Evolutionary conservation across 2,113 vertebrate genomes (phyloP).

Genomic region (Phalacrocorax brasilianus): DNA sequence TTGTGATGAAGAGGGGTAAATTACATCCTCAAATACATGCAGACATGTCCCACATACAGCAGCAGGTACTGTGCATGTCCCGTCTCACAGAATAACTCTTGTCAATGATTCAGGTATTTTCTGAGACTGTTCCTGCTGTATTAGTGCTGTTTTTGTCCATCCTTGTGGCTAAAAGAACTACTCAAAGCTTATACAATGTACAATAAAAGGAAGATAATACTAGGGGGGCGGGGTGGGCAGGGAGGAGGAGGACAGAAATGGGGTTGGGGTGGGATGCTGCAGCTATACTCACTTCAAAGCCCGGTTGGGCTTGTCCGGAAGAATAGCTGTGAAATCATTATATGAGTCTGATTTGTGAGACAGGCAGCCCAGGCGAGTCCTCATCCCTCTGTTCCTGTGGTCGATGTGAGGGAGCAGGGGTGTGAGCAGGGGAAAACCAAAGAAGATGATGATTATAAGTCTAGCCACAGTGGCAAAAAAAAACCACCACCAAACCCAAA

Average conservation of each 20-base stretch:
- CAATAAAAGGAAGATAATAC: background rate
- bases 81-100: background rate
- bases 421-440: conserved; percentile 60
- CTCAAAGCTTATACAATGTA: background rate
- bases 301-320: conserved; percentile 88
- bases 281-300: conserved; percentile 89
- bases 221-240: background rate
- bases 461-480: background rate
- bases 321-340: conserved; percentile 93
- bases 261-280: conserved; percentile 4
- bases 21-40: background rate
- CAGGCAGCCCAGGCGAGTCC: conserved; percentile 94
- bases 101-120: background rate
- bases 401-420: conserved; percentile 46
- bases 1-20: background rate
- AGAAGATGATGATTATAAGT: conserved; percentile 18
- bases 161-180: background rate
- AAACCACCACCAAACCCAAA: too few species aligned
- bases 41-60: background rate
- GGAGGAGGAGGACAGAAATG: background rate
- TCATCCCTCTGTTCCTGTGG: conserved; percentile 88
- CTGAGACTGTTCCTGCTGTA: background rate
- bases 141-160: background rate
- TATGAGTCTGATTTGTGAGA: conserved; percentile 97
- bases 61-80: background rate